Percentiles rank a stretch among this genome's conserved stretches.
Conservation (phyloP, 2,797 vertebrate species). For the Dendrocincla fuliginosa region DNA sequence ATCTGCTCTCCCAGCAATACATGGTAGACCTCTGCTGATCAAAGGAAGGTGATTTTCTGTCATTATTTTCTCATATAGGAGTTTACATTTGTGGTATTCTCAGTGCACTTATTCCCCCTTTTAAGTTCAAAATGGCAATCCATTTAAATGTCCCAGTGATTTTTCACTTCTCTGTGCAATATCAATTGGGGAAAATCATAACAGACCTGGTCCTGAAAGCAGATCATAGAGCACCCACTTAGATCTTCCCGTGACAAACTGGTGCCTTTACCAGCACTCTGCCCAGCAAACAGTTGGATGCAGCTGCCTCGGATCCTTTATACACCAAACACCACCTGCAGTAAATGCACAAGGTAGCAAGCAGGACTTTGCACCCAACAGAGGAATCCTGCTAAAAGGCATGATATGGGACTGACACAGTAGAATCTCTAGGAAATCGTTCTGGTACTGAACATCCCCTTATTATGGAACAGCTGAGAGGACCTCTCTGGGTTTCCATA, state of each 20-base stretch:
- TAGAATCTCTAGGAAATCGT: background rate
- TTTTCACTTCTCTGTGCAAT: background rate
- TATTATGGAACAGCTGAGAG: background rate
- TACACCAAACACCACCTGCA: background rate
- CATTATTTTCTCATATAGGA: background rate
- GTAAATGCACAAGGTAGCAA: background rate
- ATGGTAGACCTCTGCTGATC: background rate
- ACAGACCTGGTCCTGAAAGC: background rate
- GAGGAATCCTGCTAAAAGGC: background rate
- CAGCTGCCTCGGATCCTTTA: background rate
- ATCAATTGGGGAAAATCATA: background rate
- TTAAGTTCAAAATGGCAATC: background rate
- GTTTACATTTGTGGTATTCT: background rate
- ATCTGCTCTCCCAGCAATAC: background rate
- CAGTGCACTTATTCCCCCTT: background rate
- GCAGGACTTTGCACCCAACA: background rate
- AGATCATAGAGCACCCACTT: background rate
- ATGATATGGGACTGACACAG: background rate
- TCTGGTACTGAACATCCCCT: background rate
- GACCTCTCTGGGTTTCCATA: background rate
- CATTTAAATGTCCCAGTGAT: background rate
- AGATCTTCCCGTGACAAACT: background rate
- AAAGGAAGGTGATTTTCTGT: background rate
- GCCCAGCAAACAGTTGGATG: background rate
- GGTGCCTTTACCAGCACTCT: background rate